Conservation (phyloP, 2,888 invertebrate genomes). For the Harmothoe impar region DNA sequence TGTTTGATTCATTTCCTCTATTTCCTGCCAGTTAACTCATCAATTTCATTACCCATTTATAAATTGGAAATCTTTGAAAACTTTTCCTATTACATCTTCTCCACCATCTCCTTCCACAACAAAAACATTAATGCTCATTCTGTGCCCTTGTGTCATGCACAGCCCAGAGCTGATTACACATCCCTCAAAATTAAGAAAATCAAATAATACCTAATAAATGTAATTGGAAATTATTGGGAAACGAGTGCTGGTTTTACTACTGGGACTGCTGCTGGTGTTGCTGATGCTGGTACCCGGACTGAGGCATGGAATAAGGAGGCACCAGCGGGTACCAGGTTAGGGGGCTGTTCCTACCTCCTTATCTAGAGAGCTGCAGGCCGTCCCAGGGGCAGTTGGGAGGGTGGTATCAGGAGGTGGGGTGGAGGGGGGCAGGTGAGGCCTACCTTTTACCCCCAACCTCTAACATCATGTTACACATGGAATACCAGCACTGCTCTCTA, state of each 20-base stretch:
- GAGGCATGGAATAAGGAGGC: neutral
- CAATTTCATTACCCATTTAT: neutral
- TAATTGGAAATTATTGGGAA: neutral
- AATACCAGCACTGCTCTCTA: no score
- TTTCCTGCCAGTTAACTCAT: neutral
- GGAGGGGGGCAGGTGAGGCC: neutral
- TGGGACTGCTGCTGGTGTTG: neutral
- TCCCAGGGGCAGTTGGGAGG: neutral
- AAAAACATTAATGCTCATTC: neutral
- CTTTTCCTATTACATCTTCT: neutral
- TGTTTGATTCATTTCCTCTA: no score
- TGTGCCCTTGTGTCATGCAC: neutral
- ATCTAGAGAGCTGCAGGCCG: slow-evolving; percentile 18
- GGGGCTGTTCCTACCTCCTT: neutral
- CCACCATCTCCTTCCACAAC: neutral
- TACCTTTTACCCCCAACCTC: no score
- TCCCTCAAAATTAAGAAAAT: slow-evolving; percentile 24
- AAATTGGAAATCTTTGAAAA: neutral
- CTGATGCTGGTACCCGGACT: neutral
- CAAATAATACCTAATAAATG: neutral
- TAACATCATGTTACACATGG: no score
- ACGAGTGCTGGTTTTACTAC: neutral
- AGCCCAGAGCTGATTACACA: neutral
- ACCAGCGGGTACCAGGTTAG: neutral
- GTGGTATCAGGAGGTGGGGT: neutral